Evolutionary conservation across 1,140 invertebrate genomes (phyloP).

Genomic region (Magallana ariakensis): DNA sequence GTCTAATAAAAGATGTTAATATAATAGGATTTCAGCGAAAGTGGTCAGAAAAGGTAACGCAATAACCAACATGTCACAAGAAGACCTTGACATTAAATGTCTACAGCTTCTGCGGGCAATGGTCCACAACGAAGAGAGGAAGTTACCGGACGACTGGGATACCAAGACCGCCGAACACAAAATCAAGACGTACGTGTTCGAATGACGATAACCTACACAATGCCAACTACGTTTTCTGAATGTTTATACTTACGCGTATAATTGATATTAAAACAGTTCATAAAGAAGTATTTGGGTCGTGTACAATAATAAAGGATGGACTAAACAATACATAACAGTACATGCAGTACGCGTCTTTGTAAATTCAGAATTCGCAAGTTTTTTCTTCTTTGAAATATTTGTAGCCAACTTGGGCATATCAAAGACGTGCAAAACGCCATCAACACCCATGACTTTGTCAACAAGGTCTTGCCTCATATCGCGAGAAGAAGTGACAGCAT

Average conservation of each 20-base stretch:
- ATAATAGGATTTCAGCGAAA: constrained; percentile 71
- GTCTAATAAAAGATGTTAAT: background rate
- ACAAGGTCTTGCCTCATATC: constrained; percentile 77
- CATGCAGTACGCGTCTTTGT: background rate
- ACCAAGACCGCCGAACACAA: constrained; percentile 67
- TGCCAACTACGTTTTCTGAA: too few relatives aligned
- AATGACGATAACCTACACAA: too few relatives aligned
- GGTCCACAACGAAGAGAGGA: constrained; percentile 78
- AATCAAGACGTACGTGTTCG: constrained; percentile 70
- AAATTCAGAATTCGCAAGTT: background rate
- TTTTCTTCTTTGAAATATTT: background rate
- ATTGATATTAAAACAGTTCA: too few relatives aligned
- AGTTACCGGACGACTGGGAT: constrained; percentile 77
- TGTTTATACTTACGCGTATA: too few relatives aligned
- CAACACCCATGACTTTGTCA: constrained; percentile 74
- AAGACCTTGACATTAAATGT: constrained; percentile 77
- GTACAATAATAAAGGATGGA: background rate
- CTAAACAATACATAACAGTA: background rate
- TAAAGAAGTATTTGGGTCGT: too few relatives aligned
- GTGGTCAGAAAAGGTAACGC: constrained; percentile 61
- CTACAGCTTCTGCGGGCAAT: constrained; percentile 77
- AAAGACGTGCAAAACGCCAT: constrained; percentile 76
- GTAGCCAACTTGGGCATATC: constrained; percentile 74
- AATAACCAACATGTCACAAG: constrained; percentile 64
- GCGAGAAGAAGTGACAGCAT: constrained; percentile 76